Evolutionary conservation across 1,140 invertebrate species (phyloP).

Genomic region (Microplitis demolitor): DNA sequence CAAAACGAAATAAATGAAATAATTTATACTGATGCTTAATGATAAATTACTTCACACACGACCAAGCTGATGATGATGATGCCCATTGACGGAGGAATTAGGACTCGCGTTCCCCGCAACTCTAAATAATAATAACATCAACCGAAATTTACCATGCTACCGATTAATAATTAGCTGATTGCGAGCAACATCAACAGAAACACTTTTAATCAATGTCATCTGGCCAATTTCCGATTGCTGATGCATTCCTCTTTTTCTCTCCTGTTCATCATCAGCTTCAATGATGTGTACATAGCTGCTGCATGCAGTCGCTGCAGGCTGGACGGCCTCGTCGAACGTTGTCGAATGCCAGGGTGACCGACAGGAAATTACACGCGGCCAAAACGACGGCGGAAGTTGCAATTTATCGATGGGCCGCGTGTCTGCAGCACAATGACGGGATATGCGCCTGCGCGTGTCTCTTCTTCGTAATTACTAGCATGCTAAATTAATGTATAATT

Average conservation of each 20-base stretch:
- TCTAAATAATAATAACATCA: not conserved
- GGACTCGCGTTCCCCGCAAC: no score
- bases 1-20: no score
- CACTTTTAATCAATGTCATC: slow-evolving; percentile 63
- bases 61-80: no score
- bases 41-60: no score
- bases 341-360: slow-evolving; percentile 24
- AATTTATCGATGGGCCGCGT: slow-evolving; percentile 34
- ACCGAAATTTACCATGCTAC: slow-evolving; percentile 27
- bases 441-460: not conserved
- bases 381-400: slow-evolving; percentile 35
- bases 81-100: not conserved
- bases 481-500: no score
- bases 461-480: not conserved
- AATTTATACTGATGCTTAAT: no score
- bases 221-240: slow-evolving; percentile 62
- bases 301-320: slow-evolving; percentile 6
- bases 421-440: not conserved
- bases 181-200: slow-evolving; percentile 45
- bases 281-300: not conserved
- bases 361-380: slow-evolving; percentile 37
- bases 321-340: slow-evolving; percentile 16
- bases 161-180: slow-evolving; percentile 58
- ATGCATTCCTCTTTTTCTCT: slow-evolving; percentile 15
- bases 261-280: not conserved